These are phyloP conservation scores for Dynastes tityus DNA, from an alignment of 2,888 invertebrate genomes.

Conservation along the genomic window DNA sequence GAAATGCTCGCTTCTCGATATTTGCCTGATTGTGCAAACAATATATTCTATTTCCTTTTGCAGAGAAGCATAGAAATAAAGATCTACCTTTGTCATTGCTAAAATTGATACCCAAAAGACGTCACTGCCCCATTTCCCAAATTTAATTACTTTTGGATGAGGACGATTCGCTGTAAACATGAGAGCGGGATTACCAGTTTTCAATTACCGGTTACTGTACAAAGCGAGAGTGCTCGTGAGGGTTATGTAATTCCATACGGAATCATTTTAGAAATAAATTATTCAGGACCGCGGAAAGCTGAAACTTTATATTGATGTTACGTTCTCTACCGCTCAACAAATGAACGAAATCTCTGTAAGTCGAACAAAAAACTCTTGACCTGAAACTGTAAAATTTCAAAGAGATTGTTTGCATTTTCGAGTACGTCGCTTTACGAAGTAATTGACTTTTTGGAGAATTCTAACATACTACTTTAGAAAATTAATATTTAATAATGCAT, in stretches of 20 bases:
- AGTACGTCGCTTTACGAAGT: not conserved
- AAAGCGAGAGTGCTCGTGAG: slow-evolving; percentile 37
- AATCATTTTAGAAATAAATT: slow-evolving; percentile 44
- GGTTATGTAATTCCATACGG: slow-evolving; percentile 26
- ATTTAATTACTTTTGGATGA: slow-evolving; percentile 23
- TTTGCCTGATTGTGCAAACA: too few species aligned
- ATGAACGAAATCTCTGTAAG: slow-evolving; percentile 6
- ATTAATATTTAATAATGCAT: too few species aligned
- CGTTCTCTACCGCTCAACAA: not conserved
- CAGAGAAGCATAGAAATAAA: not conserved
- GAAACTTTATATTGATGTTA: slow-evolving; percentile 25
- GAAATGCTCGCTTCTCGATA: too few species aligned
- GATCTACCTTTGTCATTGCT: not conserved
- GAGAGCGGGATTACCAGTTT: slow-evolving; percentile 17
- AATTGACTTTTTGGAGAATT: not conserved
- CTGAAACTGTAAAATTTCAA: not conserved
- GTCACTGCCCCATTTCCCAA: not conserved
- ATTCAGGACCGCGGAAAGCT: slow-evolving; percentile 19
- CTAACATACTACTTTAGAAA: too few species aligned
- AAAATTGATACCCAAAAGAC: slow-evolving; percentile 20
- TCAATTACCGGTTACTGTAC: slow-evolving; percentile 34
- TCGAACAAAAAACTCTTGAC: not conserved
- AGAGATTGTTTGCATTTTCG: not conserved
- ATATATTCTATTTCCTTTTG: too few species aligned
- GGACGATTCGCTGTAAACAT: not conserved